Conservation (phyloP, 2,797 vertebrate species). For the Dryobates pubescens region DNA sequence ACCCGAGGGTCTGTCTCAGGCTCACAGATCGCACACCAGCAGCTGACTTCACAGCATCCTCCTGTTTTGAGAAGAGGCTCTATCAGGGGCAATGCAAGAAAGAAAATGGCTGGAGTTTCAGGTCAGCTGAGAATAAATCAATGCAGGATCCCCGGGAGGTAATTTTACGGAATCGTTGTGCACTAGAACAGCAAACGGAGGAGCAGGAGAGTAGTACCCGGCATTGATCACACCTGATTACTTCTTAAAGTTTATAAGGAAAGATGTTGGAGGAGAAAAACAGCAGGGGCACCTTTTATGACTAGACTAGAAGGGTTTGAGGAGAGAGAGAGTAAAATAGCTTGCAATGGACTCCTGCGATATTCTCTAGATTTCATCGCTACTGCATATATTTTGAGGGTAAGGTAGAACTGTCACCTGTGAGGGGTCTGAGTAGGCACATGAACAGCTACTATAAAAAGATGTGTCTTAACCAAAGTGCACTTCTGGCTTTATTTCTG, state of each 20-base stretch:
- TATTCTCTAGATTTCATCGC: background rate
- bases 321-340: background rate
- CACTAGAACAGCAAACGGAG: background rate
- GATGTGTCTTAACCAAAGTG: background rate
- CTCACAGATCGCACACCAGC: background rate
- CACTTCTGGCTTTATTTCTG: background rate
- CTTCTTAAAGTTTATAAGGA: conserved; percentile 47
- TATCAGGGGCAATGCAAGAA: background rate
- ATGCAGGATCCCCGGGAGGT: conserved; percentile 24
- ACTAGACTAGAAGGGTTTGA: background rate
- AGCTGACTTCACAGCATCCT: background rate
- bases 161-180: background rate
- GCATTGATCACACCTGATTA: conserved; percentile 55
- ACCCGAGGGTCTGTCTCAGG: background rate
- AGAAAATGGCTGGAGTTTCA: conserved; percentile 44
- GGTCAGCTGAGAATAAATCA: conserved; percentile 48
- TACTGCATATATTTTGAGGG: background rate
- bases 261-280: conserved; percentile 11
- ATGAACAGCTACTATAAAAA: background rate
- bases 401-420: background rate
- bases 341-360: background rate
- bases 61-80: background rate
- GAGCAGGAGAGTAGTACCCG: background rate
- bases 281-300: background rate
- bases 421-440: background rate